Conservation (phyloP, 2,888 invertebrate species). For the Smittia aterrima region DNA sequence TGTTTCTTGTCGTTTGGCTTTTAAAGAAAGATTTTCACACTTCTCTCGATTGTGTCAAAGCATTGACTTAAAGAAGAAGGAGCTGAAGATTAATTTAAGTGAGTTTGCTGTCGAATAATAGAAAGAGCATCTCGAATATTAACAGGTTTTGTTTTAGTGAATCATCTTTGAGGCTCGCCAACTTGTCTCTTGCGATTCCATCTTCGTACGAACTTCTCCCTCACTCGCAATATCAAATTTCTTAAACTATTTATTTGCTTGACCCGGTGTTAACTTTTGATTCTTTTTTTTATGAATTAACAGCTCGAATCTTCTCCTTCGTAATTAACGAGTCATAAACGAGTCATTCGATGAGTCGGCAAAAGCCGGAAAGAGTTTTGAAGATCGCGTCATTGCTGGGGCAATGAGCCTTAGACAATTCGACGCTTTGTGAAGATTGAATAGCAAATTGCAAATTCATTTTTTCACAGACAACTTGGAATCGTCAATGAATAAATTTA, state of each 20-base stretch:
- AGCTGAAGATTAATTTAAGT: background rate
- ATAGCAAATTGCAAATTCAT: too few relatives aligned
- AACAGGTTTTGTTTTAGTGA: constrained; percentile 1
- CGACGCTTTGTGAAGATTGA: too few relatives aligned
- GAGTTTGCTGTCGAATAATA: background rate
- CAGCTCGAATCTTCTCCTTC: too few relatives aligned
- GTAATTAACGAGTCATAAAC: too few relatives aligned
- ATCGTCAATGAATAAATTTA: too few relatives aligned
- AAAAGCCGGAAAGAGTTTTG: too few relatives aligned
- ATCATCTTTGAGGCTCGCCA: background rate
- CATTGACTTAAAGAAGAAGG: background rate
- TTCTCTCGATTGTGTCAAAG: background rate
- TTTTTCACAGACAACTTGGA: too few relatives aligned
- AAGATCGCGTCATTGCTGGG: too few relatives aligned
- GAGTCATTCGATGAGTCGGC: too few relatives aligned
- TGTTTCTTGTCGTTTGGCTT: too few relatives aligned
- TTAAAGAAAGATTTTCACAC: background rate
- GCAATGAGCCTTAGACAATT: too few relatives aligned
- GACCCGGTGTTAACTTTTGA: background rate
- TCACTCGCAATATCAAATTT: background rate
- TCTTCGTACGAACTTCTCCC: background rate
- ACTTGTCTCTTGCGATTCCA: background rate
- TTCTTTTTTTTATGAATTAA: background rate
- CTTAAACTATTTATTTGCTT: background rate
- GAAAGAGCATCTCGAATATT: background rate